Percentiles rank a stretch among this genome's conserved stretches.
These are phyloP conservation scores for Tribolium freemani DNA, from an alignment of 2,888 invertebrate genomes.

Conservation along the genomic window DNA sequence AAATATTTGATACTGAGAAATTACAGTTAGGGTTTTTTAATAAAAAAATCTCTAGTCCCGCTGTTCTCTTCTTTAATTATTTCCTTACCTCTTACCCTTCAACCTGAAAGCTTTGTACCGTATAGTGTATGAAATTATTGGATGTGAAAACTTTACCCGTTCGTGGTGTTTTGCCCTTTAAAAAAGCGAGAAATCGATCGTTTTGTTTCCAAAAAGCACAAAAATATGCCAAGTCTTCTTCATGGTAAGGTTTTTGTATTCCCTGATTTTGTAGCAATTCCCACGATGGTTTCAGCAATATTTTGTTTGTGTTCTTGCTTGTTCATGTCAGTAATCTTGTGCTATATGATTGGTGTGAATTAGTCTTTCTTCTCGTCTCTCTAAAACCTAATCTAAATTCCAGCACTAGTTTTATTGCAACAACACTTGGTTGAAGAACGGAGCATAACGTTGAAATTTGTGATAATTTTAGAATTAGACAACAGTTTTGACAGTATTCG, in stretches of 20 bases:
- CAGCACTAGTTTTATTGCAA: constrained; percentile 59
- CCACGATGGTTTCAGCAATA: constrained; percentile 39
- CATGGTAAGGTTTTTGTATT: constrained; percentile 56
- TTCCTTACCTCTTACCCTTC: constrained; percentile 34
- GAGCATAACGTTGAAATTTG: constrained; percentile 54
- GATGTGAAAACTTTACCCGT: constrained; percentile 53
- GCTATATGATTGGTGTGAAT: constrained; percentile 61
- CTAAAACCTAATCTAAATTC: constrained; percentile 49
- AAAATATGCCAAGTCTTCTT: constrained; percentile 53
- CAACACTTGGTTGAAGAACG: constrained; percentile 49
- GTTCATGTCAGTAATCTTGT: constrained; percentile 46
- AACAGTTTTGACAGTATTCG: constrained; percentile 53
- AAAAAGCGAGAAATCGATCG: constrained; percentile 22
- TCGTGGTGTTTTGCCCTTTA: constrained; percentile 43
- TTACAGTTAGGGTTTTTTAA: constrained; percentile 71
- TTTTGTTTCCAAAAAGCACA: constrained; percentile 49
- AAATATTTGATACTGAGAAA: constrained; percentile 75
- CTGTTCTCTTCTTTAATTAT: constrained; percentile 66
- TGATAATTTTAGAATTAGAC: constrained; percentile 60
- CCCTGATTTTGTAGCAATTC: constrained; percentile 45
- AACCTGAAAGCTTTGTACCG: constrained; percentile 44
- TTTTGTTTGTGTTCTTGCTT: constrained; percentile 43
- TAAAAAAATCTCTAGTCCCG: constrained; percentile 79
- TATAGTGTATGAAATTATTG: constrained; percentile 46
- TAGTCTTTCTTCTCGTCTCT: constrained; percentile 51